Evolutionary conservation across 2,113 vertebrate species (phyloP).

Genomic region (Thomomys bottae): DNA sequence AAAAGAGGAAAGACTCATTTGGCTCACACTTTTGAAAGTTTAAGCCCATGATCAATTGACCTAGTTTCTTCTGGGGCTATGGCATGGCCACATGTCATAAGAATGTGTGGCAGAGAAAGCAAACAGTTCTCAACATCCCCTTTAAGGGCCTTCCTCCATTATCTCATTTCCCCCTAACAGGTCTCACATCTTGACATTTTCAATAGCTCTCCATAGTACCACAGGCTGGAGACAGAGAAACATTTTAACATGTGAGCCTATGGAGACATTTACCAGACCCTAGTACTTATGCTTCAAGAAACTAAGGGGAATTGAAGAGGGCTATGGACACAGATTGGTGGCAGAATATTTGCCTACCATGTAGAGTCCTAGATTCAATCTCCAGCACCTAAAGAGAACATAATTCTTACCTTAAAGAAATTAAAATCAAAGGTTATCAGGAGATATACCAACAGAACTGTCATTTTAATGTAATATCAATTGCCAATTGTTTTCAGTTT

Average conservation of each 20-base stretch:
- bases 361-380: no score
- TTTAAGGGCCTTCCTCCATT: not conserved
- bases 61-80: not conserved
- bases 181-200: not conserved
- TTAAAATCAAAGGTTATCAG: not conserved
- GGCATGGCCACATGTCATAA: not conserved
- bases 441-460: not conserved
- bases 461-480: not conserved
- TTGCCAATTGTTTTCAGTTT: conserved; percentile 13
- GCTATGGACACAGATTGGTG: no score
- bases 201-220: not conserved
- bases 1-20: not conserved
- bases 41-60: not conserved
- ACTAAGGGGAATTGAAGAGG: not conserved
- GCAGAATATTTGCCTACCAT: no score
- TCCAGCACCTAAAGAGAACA: no score
- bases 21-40: not conserved
- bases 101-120: not conserved
- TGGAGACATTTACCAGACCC: not conserved
- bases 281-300: not conserved
- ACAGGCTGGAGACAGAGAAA: not conserved
- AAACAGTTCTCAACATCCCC: not conserved
- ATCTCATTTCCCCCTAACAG: not conserved
- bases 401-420: no score
- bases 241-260: not conserved